Evolutionary conservation across 2,113 vertebrate species (phyloP).

Genomic region (Sylvia atricapilla): DNA sequence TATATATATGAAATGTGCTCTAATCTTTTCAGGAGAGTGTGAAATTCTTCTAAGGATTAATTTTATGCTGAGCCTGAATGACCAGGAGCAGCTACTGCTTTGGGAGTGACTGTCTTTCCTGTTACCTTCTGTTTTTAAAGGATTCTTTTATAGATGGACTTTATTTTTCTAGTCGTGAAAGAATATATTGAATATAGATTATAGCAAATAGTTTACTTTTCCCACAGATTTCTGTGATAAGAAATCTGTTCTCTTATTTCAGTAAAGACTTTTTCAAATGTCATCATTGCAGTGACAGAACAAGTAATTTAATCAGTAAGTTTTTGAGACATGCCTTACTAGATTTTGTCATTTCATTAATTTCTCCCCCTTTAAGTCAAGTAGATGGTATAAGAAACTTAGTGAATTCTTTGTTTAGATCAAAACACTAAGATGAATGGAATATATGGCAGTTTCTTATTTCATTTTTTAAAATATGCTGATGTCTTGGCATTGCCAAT

Average conservation of each 20-base stretch:
- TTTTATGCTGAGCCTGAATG: not conserved
- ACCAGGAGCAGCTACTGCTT: not conserved
- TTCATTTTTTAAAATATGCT: not conserved
- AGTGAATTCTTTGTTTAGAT: constrained; percentile 1
- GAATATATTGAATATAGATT: not conserved
- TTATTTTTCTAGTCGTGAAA: not conserved
- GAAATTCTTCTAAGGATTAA: not conserved
- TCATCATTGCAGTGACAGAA: not conserved
- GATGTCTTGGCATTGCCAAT: not conserved
- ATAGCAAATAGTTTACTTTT: not conserved
- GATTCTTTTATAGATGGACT: not conserved
- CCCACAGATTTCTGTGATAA: not conserved
- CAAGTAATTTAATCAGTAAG: not conserved
- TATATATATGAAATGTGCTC: not conserved
- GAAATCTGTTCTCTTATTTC: not conserved
- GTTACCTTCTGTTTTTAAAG: not conserved
- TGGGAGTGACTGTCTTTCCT: not conserved
- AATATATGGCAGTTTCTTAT: not conserved
- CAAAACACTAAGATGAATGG: not conserved
- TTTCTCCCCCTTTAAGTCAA: constrained; percentile 5
- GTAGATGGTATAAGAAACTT: not conserved
- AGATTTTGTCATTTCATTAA: not conserved
- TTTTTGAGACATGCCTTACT: not conserved
- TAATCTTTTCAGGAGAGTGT: not conserved
- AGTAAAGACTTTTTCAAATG: not conserved